Evolutionary conservation across 2,888 invertebrate species (phyloP).

Genomic region (Uloborus plumipes): DNA sequence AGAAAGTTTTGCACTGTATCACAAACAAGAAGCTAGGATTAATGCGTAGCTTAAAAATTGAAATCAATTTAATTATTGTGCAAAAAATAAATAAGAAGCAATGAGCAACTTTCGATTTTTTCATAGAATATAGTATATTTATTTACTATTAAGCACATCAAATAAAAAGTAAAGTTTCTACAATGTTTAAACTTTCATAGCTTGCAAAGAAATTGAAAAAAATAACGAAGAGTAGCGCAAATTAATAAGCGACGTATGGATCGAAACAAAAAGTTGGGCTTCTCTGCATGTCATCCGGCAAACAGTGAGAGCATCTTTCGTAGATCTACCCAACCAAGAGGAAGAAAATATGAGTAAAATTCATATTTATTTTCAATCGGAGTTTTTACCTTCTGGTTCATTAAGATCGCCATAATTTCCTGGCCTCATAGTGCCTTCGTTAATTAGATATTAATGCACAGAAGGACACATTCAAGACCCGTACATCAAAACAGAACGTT

Average conservation of each 20-base stretch:
- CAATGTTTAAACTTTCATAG: too few species aligned
- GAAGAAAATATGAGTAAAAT: not conserved
- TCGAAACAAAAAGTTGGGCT: conserved; percentile 22
- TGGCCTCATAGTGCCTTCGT: conserved; percentile 50
- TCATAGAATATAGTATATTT: too few species aligned
- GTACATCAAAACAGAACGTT: conserved; percentile 36
- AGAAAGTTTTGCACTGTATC: too few species aligned
- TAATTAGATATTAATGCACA: conserved; percentile 32
- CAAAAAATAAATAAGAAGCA: too few species aligned
- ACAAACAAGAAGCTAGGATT: too few species aligned
- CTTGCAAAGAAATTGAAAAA: too few species aligned
- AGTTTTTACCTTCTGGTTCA: conserved; percentile 38
- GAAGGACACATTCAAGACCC: conserved; percentile 28
- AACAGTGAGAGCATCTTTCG: not conserved
- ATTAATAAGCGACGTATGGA: not conserved
- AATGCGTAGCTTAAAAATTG: too few species aligned
- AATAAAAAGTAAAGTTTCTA: too few species aligned
- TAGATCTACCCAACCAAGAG: not conserved
- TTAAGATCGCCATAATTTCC: conserved; percentile 55
- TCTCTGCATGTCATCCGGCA: conserved; percentile 45
- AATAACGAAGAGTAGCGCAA: too few species aligned
- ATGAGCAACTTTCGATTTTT: too few species aligned
- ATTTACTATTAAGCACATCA: too few species aligned
- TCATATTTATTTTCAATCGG: not conserved
- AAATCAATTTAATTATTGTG: too few species aligned